Percentiles rank a stretch among this genome's conserved stretches.
phyloP scores from a whole-genome alignment of 2,797 vertebrate species.

The Falco berigora region DNA sequence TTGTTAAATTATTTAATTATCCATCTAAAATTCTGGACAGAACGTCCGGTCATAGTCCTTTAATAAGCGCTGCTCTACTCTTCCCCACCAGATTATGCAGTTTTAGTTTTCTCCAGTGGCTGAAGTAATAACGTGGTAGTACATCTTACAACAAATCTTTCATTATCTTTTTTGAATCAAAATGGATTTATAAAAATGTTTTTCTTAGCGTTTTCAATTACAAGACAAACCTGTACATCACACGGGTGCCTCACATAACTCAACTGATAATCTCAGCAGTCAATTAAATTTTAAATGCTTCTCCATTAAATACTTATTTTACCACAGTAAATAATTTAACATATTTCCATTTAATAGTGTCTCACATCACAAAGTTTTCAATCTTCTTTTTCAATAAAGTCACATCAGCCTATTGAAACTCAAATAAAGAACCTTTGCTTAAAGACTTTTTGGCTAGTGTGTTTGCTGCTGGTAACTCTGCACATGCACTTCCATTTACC shows the following conservation, averaged over 20 bases:
- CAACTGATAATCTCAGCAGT: conserved; percentile 28
- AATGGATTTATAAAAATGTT: background rate
- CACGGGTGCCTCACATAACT: background rate
- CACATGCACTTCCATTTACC: background rate
- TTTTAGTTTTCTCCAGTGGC: background rate
- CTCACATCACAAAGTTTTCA: conserved; percentile 40
- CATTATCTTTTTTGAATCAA: background rate
- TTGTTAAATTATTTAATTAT: background rate
- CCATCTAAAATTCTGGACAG: background rate
- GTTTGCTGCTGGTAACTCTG: background rate
- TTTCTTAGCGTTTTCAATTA: background rate
- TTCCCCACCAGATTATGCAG: background rate
- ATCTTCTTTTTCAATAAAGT: conserved; percentile 18
- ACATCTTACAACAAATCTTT: background rate
- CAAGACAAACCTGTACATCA: background rate
- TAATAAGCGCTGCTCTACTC: background rate
- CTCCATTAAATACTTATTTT: conserved; percentile 48
- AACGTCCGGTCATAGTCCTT: background rate
- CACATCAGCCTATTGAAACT: background rate
- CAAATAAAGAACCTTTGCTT: background rate
- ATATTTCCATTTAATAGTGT: conserved; percentile 9
- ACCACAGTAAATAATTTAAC: conserved; percentile 36
- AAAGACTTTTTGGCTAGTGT: background rate
- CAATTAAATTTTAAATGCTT: conserved; percentile 49
- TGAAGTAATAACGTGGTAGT: background rate